These are phyloP conservation scores for Pycnomerus fuliginosus DNA, from an alignment of 2,888 invertebrate genomes.

Conservation along the genomic window DNA sequence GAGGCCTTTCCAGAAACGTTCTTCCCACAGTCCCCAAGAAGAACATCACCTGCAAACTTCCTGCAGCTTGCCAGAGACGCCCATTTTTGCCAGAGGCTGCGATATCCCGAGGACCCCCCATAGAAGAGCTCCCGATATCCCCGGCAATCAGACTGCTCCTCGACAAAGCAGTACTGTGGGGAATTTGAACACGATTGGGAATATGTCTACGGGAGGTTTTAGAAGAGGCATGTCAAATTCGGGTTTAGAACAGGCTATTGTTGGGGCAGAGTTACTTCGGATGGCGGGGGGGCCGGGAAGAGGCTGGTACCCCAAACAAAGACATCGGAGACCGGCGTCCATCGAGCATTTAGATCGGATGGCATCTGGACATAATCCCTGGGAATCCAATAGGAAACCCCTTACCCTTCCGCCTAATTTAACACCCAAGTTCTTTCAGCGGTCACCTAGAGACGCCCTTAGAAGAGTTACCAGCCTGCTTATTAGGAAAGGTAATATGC, in stretches of 20 bases:
- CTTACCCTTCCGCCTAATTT: conserved; percentile 85
- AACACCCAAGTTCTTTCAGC: conserved; percentile 87
- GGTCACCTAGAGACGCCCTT: conserved; percentile 82
- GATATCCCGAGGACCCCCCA: conserved; percentile 84
- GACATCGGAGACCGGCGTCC: conserved; percentile 72
- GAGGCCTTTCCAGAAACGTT: conserved; percentile 49
- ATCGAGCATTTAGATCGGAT: conserved; percentile 83
- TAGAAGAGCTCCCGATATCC: conserved; percentile 63
- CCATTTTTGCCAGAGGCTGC: conserved; percentile 79
- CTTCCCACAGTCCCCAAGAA: conserved; percentile 60
- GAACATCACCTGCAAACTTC: conserved; percentile 74
- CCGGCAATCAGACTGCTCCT: conserved; percentile 60
- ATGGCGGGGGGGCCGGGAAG: conserved; percentile 79
- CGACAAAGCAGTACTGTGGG: conserved; percentile 63
- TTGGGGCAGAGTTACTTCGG: conserved; percentile 77
- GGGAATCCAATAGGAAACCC: conserved; percentile 70
- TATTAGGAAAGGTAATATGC: conserved; percentile 57
- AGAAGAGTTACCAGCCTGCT: conserved; percentile 86
- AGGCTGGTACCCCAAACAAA: conserved; percentile 80
- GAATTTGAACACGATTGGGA: conserved; percentile 59
- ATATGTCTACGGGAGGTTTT: conserved; percentile 42
- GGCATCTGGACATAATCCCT: conserved; percentile 56
- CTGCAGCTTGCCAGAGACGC: conserved; percentile 85
- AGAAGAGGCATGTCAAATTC: conserved; percentile 40
- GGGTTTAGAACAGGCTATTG: conserved; percentile 56